Base-by-base conservation (phyloP, 2,797 vertebrate genomes). In the Acrossocheilus fasciatus region DNA sequence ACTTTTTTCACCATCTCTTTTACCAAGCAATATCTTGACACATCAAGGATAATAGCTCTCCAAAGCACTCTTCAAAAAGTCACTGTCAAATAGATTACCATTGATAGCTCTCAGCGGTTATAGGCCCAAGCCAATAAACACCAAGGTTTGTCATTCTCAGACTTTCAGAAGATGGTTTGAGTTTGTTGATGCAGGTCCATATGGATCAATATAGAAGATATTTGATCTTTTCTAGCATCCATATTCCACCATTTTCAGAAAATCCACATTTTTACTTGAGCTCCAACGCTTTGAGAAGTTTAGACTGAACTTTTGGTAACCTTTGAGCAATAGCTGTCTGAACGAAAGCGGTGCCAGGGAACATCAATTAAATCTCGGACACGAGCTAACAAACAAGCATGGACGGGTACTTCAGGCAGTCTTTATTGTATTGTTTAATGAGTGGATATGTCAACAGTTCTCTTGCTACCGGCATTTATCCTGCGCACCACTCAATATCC, bases 401-500 rank as follows among this genome's bases (percentile, higher is more conserved):
- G 34, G 34, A 12, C 34, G 86, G 82, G 75, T 75, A 81, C 89
- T 89, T 47, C 78, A 90, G 83, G 85, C 77, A 36, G 81, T 70
- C 85, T 89, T 89, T 91, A 87, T 92, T 93, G 87, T 89, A 81
- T 80, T 87, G 87, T 81, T 84, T 90, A 89, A 91, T 88, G 85
- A 91, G 86, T 81, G 79, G 87, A 81, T 84, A 76, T 84, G 92
- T 93, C 93, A 92, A 94, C 92, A 93, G 64, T 84, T 84, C 89
- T 87, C 45, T 36, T 83, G 70, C 75, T 52, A 62, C 18, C 39
- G 45, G 30, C 76, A 57, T 59, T 52, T 14, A 43, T 47, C 88
- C 81, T 4, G 14, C 41, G 81, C 75, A 89, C 87, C 79, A 47
- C 89, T 92, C 91, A 87, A 92, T 92, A 82, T 92, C 86, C 90